Conservation (phyloP, 2,888 invertebrate species). For the Nemurella pictetii region DNA sequence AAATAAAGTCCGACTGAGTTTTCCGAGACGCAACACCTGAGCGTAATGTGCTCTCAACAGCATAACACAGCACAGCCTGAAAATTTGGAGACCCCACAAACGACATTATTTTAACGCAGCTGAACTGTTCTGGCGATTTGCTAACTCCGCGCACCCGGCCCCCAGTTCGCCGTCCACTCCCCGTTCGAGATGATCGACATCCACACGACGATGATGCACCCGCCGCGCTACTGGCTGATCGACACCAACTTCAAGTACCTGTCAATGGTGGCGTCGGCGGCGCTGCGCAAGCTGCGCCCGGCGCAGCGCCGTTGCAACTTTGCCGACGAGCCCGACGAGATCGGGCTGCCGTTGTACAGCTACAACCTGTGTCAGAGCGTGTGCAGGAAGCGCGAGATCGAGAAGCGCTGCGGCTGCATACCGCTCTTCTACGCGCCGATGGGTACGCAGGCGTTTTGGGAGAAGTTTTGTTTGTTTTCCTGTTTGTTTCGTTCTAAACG, state of each 20-base stretch:
- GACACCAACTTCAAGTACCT: slow-evolving; percentile 1
- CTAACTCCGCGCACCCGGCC: too few relatives aligned
- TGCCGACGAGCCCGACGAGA: slow-evolving; percentile 19
- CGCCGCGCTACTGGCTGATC: not conserved
- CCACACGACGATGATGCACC: not conserved
- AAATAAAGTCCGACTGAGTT: too few relatives aligned
- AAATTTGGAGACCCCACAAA: too few relatives aligned
- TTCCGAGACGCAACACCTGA: too few relatives aligned
- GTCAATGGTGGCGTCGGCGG: not conserved
- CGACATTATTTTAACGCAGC: too few relatives aligned
- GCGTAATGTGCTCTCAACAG: too few relatives aligned
- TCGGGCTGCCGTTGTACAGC: slow-evolving; percentile 1
- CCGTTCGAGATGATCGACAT: not conserved
- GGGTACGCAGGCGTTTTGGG: too few relatives aligned
- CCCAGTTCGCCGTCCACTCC: not conserved
- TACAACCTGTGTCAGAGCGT: slow-evolving; percentile 20
- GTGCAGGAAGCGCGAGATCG: not conserved
- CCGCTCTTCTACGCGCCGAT: slow-evolving; percentile 20
- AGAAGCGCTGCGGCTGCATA: slow-evolving; percentile 7
- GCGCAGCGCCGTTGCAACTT: slow-evolving; percentile 26
- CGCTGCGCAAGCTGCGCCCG: not conserved
- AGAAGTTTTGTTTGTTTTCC: too few relatives aligned
- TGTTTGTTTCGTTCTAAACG: too few relatives aligned
- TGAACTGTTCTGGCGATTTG: too few relatives aligned
- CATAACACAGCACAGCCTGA: too few relatives aligned